Evolutionary conservation across 1,140 invertebrate species (phyloP), one percentile per base, ranked within the genome.

Genomic region (Portunus trituberculatus): DNA sequence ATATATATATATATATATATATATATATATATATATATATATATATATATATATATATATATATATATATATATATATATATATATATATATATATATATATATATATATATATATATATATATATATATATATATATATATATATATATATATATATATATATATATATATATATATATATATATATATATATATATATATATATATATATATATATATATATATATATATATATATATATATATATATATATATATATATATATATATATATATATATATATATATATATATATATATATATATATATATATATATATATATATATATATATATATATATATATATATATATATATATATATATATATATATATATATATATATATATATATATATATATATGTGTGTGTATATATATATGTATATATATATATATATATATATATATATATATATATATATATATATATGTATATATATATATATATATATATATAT

Each of bases 391-490:
- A 88, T 32, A 88, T 32, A 88, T 32, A 88, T 32, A 88, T 32
- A 88, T 32, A 88, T 32, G 14, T 32, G 14, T 32, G 14, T 32
- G 14, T 32, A 88, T 32, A 88, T 32, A 88, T 32, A 88, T 32
- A 88, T 32, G 14, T 32, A 25, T 32, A 32, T 32, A 32, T 32
- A 32, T 32, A 32, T 88, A 25, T 32, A 88, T 32, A 88, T 32
- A 88, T 32, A 32, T 32, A 88, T 32, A 88, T 32, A 88, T 32
- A 28, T 88, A 88, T 88, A 88, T 88, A 88, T 88, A 88, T 88
- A 88, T 88, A 88, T 88, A 88, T 88, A 88, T 88, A 88, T 88
- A 88, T 88, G 39, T 88, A 88, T 88, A 88, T 88, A 88, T 88
- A 88, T 88, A 88, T 88, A 88, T 88, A 32, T 88, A 32, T 88